These are phyloP conservation scores for Centruroides sculpturatus DNA, from an alignment of 1,140 invertebrate species.

Conservation along the genomic window DNA sequence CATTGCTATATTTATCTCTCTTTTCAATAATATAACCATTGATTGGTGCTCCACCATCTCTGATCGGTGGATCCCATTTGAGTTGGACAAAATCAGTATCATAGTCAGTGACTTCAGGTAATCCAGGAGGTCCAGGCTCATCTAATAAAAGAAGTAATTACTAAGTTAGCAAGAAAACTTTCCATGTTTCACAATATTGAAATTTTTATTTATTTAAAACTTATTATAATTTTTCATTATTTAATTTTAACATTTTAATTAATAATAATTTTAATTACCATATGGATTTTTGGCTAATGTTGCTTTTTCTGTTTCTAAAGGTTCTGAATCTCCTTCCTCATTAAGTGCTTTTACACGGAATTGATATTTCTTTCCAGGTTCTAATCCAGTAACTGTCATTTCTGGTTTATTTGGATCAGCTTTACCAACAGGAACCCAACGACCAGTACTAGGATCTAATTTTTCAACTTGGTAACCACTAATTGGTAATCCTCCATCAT, in stretches of 20 bases:
- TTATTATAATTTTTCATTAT: too few species aligned
- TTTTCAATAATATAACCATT: slow-evolving; percentile 93
- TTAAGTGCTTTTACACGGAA: slow-evolving; percentile 91
- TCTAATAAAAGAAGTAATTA: slow-evolving; percentile 33
- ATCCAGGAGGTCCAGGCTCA: slow-evolving; percentile 67
- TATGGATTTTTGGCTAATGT: slow-evolving; percentile 92
- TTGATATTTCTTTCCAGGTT: slow-evolving; percentile 83
- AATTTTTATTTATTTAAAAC: too few species aligned
- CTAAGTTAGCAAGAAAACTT: too few species aligned
- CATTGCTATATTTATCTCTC: slow-evolving; percentile 74
- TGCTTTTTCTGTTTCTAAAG: slow-evolving; percentile 68
- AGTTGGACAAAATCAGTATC: slow-evolving; percentile 83
- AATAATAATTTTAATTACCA: too few species aligned
- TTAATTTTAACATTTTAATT: too few species aligned
- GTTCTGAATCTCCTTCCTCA: slow-evolving; percentile 89
- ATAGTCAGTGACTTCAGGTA: slow-evolving; percentile 85
- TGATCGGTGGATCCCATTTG: slow-evolving; percentile 87
- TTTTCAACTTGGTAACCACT: slow-evolving; percentile 83
- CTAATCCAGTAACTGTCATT: slow-evolving; percentile 68
- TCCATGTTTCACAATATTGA: too few species aligned
- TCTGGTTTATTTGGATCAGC: slow-evolving; percentile 77
- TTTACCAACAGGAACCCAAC: slow-evolving; percentile 32
- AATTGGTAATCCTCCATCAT: slow-evolving; percentile 85
- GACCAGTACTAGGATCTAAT: slow-evolving; percentile 66
- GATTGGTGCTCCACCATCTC: slow-evolving; percentile 92